Base-by-base conservation (phyloP, 2,113 vertebrate species). In the Tympanuchus pallidicinctus region DNA sequence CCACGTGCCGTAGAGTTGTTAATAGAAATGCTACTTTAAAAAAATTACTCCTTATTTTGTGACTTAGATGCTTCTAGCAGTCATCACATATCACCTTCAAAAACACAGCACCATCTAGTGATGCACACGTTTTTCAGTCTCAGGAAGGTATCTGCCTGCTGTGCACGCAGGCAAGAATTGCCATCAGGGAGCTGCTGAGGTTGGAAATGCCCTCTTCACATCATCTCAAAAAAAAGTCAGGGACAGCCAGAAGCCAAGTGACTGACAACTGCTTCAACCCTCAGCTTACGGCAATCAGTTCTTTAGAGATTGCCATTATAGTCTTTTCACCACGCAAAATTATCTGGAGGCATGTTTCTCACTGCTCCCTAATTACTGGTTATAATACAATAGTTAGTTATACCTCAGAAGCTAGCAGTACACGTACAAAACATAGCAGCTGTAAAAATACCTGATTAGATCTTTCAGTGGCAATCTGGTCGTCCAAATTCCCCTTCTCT, bases 381-480 rank as follows among this genome's bases (percentile, higher is more conserved):
- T 45, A 45, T 45, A 17, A 18, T 45, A 45, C 43, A 45, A 8
- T 45, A 38, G 38, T 38, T 38, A 45, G 43, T 19, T 45, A 45
- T 28, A 47, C 11, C 56, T 60, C 36, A 22, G 57, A 65, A 92
- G 21, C 21, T 32, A 65, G 1, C 21, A 52, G 32, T 24, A 47
- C 16, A 77, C 71, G 11, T 50, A 83, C 74, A 48, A 64, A 56
- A 77, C 9, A 13, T 0, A 57, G 27, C 5, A 69, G 43, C 28
- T 75, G 14, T 78, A 84, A 84, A 34, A 96, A 96, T 95, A 99
- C 99, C 98, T 98, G 93, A 60, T 93, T 93, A 3, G 85, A 66
- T 30, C 87, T 97, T 71, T 96, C 91, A 3, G 69, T 82, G 56
- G 76, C 40, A 60, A 43, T 67, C 83, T 70, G 78, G 38, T 95